Base-by-base conservation (phyloP, 2,113 vertebrate genomes). In the Xiphophorus maculatus region DNA sequence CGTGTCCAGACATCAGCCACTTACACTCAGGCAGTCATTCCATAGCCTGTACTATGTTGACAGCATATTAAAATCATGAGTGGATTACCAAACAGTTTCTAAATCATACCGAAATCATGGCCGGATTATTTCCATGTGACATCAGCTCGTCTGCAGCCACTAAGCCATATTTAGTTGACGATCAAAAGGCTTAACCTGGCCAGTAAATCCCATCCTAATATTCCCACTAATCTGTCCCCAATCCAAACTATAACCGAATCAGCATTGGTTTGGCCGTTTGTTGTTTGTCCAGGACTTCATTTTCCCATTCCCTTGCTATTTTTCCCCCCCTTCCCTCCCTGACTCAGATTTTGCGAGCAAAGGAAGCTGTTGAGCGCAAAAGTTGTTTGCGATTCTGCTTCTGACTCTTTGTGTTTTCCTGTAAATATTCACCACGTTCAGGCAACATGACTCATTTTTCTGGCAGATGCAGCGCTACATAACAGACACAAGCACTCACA, bases 111-210 rank as follows among this genome's bases (percentile, higher is more conserved):
- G 6, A 92, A 93, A 91, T 90, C 86, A 87, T 79, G 81, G 67
- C 86, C 80, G 86, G 90, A 91, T 92, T 93, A 92, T 87, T 75
- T 72, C 87, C 73, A 73, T 82, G 86, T 92, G 88, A 89, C 89
- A 92, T 90, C 86, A 78, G 82, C 85, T 90, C 37, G 80, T 89
- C 90, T 76, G 86, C 22, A 6, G 76, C 71, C 88, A 79, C 88
- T 92, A 92, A 93, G 82, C 90, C 90, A 91, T 92, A 92, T 92
- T 93, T 93, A 90, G 84, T 90, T 92, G 90, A 90, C 70, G 90
- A 92, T 90, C 84, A 92, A 91, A 90, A 77, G 77, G 88, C 90
- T 92, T 93, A 93, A 92, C 90, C 87, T 93, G 90, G 80, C 77
- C 81, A 67, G 86, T 88, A 86, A 90, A 92, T 91, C 90, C 81